These are phyloP conservation scores for Columba livia DNA, from an alignment of 2,113 vertebrate genomes.

Conservation along the genomic window DNA sequence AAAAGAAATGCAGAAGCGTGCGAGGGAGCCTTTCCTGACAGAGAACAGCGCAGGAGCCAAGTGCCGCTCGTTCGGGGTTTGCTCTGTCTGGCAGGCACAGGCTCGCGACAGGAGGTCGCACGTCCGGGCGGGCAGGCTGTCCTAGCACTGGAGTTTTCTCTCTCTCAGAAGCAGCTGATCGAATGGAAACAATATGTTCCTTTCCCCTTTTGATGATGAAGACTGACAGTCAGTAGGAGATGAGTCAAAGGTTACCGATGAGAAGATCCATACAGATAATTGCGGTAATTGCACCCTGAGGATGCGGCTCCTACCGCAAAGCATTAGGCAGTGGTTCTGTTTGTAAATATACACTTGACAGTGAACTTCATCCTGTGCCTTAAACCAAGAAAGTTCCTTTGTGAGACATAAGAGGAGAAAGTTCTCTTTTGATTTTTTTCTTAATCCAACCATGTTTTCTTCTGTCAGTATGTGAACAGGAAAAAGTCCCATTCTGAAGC, in stretches of 20 bases:
- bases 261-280: slow-evolving; percentile 62
- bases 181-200: background rate
- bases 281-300: slow-evolving; percentile 56
- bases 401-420: background rate
- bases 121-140: background rate
- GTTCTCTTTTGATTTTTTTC: background rate
- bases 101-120: background rate
- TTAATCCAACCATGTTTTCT: background rate
- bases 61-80: background rate
- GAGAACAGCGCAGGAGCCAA: background rate
- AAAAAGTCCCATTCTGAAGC: background rate
- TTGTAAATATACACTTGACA: background rate
- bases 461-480: background rate
- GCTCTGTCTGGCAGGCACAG: background rate
- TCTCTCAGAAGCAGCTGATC: background rate
- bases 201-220: slow-evolving; percentile 20
- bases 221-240: slow-evolving; percentile 15
- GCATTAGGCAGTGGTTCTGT: background rate
- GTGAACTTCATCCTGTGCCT: background rate
- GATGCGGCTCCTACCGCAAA: slow-evolving; percentile 15
- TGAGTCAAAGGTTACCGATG: slow-evolving; percentile 53
- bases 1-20: background rate
- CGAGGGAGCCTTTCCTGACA: background rate
- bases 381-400: background rate
- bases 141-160: background rate